These are phyloP conservation scores for Cynaeus angustus DNA, from an alignment of 2,888 invertebrate species.

Conservation along the genomic window DNA sequence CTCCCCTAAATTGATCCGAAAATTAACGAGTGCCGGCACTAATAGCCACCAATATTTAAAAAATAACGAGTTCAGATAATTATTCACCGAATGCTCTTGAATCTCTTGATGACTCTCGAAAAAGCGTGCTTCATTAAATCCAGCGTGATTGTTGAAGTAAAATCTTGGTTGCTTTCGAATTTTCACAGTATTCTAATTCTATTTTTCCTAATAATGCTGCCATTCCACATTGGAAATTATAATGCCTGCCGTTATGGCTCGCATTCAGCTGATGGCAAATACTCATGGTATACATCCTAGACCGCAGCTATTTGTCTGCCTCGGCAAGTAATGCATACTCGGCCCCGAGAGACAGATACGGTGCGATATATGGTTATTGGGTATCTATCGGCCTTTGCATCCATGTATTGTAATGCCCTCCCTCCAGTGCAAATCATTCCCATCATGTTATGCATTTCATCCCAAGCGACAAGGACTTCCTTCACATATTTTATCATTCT, in stretches of 20 bases:
- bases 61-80: conserved; percentile 58
- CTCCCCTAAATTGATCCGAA: neutral
- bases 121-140: conserved; percentile 61
- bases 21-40: conserved; percentile 26
- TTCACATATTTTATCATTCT: no score
- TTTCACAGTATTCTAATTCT: neutral
- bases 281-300: conserved; percentile 40
- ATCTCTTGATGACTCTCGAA: conserved; percentile 59
- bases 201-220: no score
- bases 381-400: conserved; percentile 67
- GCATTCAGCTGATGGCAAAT: neutral
- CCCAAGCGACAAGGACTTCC: no score
- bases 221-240: neutral
- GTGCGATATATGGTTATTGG: conserved; percentile 70
- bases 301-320: conserved; percentile 65
- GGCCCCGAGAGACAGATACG: conserved; percentile 68
- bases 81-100: conserved; percentile 57
- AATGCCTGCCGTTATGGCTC: neutral
- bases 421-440: conserved; percentile 65
- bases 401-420: conserved; percentile 64
- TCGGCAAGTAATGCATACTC: conserved; percentile 65
- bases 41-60: conserved; percentile 33
- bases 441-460: conserved; percentile 57
- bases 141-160: conserved; percentile 9
- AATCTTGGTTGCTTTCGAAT: neutral